phyloP scores from a whole-genome alignment of 2,888 invertebrate species.

The Argyresthia goedartella region DNA sequence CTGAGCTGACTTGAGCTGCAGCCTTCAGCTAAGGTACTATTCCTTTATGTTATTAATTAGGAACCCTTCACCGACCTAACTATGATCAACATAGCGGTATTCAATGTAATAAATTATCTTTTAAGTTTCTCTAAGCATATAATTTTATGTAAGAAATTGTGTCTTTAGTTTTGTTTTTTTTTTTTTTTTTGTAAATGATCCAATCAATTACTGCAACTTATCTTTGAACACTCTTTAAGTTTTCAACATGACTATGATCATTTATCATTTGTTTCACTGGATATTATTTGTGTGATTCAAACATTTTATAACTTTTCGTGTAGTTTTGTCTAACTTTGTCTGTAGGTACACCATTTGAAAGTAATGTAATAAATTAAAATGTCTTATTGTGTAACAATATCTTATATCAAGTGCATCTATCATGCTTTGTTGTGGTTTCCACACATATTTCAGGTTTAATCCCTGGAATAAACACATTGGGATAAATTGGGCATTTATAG shows the following conservation, averaged over 20 bases:
- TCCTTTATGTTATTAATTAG: constrained; percentile 31
- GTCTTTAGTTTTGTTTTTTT: constrained; percentile 12
- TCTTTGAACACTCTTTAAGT: neutral
- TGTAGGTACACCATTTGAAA: neutral
- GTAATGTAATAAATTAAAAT: neutral
- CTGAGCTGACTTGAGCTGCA: constrained; percentile 35
- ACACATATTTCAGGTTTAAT: constrained; percentile 42
- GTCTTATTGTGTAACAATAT: neutral
- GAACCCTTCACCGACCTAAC: constrained; percentile 52
- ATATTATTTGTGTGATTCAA: neutral
- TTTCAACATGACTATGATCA: neutral
- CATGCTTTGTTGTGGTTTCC: neutral
- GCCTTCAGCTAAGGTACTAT: constrained; percentile 60
- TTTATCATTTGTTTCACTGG: neutral
- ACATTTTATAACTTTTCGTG: neutral
- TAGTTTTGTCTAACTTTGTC: no score
- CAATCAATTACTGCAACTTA: neutral
- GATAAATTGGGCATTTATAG: constrained; percentile 48
- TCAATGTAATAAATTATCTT: constrained; percentile 53
- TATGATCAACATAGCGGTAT: constrained; percentile 60
- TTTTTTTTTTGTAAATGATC: constrained; percentile 4
- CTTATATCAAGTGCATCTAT: neutral
- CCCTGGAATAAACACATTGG: constrained; percentile 41
- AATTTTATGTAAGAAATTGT: constrained; percentile 21
- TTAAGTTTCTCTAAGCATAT: constrained; percentile 29